A percentile compares a stretch with the other conserved stretches of the same genome.
phyloP scores from a whole-genome alignment of 1,140 invertebrate species.

The Drosophila littoralis region DNA sequence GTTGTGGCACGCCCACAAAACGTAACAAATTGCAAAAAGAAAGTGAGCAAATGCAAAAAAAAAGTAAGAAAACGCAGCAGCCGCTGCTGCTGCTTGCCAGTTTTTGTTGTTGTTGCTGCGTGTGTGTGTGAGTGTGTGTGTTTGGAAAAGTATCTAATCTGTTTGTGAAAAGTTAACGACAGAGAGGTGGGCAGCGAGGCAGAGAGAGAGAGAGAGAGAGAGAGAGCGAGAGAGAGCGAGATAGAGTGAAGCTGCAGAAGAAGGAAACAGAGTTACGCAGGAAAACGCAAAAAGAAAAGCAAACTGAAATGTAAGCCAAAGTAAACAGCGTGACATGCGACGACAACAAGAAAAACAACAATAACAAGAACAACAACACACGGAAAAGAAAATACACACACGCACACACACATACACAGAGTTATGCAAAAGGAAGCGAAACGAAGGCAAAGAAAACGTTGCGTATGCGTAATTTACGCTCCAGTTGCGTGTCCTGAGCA shows the following conservation, averaged over 20 bases:
- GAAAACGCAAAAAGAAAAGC: constrained; percentile 43
- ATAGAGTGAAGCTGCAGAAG: constrained; percentile 24
- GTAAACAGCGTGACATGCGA: constrained; percentile 77
- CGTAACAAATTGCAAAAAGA: constrained; percentile 20
- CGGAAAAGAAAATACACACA: constrained; percentile 13
- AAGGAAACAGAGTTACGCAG: constrained; percentile 59
- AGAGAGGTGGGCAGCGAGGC: background rate
- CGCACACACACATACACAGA: constrained; percentile 22
- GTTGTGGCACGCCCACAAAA: no score
- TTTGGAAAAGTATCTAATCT: constrained; percentile 47
- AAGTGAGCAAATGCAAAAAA: constrained; percentile 38
- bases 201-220: constrained; percentile 10
- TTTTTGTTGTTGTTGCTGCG: constrained; percentile 15
- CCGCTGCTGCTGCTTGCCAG: constrained; percentile 13
- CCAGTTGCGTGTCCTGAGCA: constrained; percentile 69
- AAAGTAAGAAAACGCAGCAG: constrained; percentile 31
- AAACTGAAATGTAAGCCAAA: constrained; percentile 59
- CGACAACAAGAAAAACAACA: constrained; percentile 55
- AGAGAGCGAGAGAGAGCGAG: background rate
- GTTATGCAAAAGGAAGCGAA: constrained; percentile 52
- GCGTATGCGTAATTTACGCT: constrained; percentile 81
- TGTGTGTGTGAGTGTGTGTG: constrained; percentile 21
- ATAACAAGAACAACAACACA: constrained; percentile 34
- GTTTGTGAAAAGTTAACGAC: constrained; percentile 28
- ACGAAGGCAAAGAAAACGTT: constrained; percentile 68